Evolutionary conservation across 2,797 vertebrate species (phyloP).

Genomic region (Enoplosus armatus): DNA sequence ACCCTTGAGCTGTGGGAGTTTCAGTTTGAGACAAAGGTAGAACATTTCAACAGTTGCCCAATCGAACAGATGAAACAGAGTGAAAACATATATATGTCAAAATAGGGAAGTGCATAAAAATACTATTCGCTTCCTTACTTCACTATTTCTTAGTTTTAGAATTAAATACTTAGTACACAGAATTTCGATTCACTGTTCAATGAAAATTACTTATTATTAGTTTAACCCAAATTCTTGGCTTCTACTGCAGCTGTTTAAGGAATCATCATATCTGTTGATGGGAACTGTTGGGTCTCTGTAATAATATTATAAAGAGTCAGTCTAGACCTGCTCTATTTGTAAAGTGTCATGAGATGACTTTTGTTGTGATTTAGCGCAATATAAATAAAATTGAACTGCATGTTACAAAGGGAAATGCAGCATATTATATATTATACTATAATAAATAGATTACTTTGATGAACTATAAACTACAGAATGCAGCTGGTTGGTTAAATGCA

Average conservation of each 20-base stretch:
- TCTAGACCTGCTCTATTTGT: no score
- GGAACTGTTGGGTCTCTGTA: no score
- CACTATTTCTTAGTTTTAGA: not conserved
- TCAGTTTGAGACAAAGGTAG: constrained; percentile 4
- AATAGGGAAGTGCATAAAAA: not conserved
- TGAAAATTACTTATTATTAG: not conserved
- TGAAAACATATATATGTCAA: not conserved
- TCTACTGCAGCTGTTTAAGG: no score
- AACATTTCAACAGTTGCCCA: not conserved
- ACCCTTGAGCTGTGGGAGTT: not conserved
- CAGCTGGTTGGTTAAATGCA: not conserved
- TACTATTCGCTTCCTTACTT: not conserved
- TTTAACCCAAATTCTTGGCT: not conserved
- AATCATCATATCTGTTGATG: not conserved
- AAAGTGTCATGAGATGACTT: no score
- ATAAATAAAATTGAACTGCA: no score
- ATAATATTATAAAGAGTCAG: no score
- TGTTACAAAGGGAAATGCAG: not conserved
- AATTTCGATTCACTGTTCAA: not conserved
- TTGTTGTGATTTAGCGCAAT: no score
- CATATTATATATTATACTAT: not conserved
- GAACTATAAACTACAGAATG: not conserved
- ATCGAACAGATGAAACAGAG: not conserved
- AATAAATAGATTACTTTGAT: not conserved
- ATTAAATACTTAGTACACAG: not conserved